These are phyloP conservation scores for Anthophora plumipes DNA, from an alignment of 2,888 invertebrate species.

Conservation along the genomic window DNA sequence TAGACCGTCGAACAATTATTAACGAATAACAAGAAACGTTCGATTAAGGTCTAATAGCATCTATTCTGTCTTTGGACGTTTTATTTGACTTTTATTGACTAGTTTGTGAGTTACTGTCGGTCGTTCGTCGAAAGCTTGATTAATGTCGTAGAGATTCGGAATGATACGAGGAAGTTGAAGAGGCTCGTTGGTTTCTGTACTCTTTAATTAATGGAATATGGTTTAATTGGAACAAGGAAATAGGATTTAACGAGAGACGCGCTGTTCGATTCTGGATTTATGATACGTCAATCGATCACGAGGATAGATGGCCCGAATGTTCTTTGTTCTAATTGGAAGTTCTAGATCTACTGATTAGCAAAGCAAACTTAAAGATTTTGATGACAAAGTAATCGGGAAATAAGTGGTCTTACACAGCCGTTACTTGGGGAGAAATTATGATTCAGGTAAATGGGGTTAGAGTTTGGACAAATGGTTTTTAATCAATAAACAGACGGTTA, in stretches of 20 bases:
- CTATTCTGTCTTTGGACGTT: no score
- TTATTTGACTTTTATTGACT: no score
- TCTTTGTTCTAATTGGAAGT: neutral
- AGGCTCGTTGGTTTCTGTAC: neutral
- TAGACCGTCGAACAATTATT: no score
- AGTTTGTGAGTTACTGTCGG: neutral
- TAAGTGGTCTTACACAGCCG: no score
- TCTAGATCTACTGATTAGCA: neutral
- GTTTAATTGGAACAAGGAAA: neutral
- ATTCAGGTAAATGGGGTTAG: no score
- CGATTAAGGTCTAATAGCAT: no score
- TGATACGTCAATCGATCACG: conserved; percentile 7
- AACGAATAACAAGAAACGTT: no score
- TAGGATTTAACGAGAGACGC: conserved; percentile 7
- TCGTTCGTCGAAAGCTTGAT: neutral
- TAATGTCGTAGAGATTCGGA: neutral
- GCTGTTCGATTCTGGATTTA: conserved; percentile 7
- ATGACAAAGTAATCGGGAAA: no score
- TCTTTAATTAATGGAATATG: conserved; percentile 17
- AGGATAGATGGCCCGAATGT: neutral
- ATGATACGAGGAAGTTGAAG: neutral
- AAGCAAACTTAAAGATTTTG: no score
- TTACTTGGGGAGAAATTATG: no score
- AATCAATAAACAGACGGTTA: no score
- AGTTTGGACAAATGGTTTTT: no score